Evolutionary conservation across 1,140 invertebrate genomes (phyloP), one percentile per base, ranked within the genome.

Genomic region (Philotrypesis tridentata): DNA sequence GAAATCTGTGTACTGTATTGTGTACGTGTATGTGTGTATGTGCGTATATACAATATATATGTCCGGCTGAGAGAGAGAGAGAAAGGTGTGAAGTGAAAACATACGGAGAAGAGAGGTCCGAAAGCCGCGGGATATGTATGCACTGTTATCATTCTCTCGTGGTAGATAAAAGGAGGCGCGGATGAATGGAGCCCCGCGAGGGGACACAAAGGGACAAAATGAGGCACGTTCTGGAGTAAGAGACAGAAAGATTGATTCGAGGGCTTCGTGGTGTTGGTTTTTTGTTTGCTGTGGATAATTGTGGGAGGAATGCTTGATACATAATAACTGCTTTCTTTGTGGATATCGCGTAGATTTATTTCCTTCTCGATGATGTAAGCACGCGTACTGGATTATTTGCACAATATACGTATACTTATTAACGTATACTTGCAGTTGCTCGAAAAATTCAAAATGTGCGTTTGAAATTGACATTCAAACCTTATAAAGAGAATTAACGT

Each of bases 81-180:
- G 21, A 70, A 60, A 79, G 73, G 76, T 55, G 43, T 14, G 76
- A 79, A 79, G 37, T 67, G 37, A 67, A 67, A 77, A 77, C n/a
- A 27, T 65, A 77, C 9, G 65, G 5, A 67, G 48, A 5, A 55
- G 48, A 55, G 48, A 55, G 21, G 21, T 55, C 48, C 21, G 21
- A 65, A 7, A 61, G 29, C 25, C 40, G 25, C 17, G 27, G 25
- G 43, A 48, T 72, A 65, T 12, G 55, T 29, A 17, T 1, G 21
- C 48, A 17, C 48, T 40, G 29, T 76, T 76, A 76, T 76, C 74
- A 65, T 65, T 65, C 61, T 76, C 74, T 25, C 31, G 6, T 14
- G n/a, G 73, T 61, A 63, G 55, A 75, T 75, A 63, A 75, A 75
- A 75, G 73, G n/a, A 75, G 7, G 73, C 29, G 61, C 61, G 48